These are phyloP conservation scores for Stramonita haemastoma DNA, from an alignment of 2,888 invertebrate genomes.

Conservation along the genomic window DNA sequence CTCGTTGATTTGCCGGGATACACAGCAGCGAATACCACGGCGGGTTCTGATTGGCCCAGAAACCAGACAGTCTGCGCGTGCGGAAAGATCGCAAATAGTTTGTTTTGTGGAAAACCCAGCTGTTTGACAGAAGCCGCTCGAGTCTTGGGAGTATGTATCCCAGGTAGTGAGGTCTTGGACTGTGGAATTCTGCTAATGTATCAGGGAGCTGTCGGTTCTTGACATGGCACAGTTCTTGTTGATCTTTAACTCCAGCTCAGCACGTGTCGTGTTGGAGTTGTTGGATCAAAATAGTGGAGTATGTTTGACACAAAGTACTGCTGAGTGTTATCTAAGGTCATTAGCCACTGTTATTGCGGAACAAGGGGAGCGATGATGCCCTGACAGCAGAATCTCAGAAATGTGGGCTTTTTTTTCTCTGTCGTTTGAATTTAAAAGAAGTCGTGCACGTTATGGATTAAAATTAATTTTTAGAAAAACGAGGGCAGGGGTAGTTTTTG, in stretches of 20 bases:
- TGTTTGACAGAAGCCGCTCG: background rate
- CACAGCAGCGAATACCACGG: slow-evolving; percentile 19
- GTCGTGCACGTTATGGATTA: too few relatives aligned
- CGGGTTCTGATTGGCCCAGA: slow-evolving; percentile 6
- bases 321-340: too few relatives aligned
- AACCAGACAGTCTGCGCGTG: slow-evolving; percentile 1
- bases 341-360: too few relatives aligned
- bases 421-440: too few relatives aligned
- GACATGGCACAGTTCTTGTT: background rate
- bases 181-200: background rate
- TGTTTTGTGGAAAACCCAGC: background rate
- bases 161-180: background rate
- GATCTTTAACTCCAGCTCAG: background rate
- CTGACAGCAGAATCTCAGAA: too few relatives aligned
- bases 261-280: too few relatives aligned
- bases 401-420: too few relatives aligned
- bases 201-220: background rate
- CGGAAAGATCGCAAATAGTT: slow-evolving; percentile 24
- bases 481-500: too few relatives aligned
- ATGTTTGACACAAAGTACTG: too few relatives aligned
- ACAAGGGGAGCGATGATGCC: too few relatives aligned
- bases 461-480: too few relatives aligned
- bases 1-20: slow-evolving; percentile 25
- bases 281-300: too few relatives aligned
- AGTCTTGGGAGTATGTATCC: background rate